Conservation (phyloP, 2,797 vertebrate genomes). For the Zonotrichia albicollis region DNA sequence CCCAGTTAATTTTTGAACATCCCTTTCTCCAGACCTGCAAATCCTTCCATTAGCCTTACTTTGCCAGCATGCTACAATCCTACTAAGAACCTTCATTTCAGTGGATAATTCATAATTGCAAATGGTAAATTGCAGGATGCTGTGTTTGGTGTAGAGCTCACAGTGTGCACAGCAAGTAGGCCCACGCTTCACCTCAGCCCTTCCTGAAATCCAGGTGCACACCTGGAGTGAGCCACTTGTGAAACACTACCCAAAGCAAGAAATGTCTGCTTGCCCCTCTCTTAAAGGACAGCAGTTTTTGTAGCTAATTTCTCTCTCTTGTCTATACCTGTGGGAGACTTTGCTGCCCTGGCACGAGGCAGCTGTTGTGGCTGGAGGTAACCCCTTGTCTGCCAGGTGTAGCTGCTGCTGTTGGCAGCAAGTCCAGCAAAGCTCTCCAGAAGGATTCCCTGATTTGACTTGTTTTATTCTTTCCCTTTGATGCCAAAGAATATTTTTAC, state of each 20-base stretch:
- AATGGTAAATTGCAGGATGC: neutral
- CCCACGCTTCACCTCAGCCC: neutral
- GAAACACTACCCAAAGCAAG: neutral
- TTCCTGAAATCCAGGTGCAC: neutral
- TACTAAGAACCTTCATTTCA: neutral
- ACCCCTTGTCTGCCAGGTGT: neutral
- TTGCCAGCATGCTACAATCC: neutral
- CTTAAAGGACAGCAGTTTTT: neutral
- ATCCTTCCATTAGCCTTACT: neutral
- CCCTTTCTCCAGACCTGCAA: neutral
- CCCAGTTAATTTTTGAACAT: neutral
- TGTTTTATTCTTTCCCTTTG: neutral
- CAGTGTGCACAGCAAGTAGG: neutral
- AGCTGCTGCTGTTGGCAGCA: neutral
- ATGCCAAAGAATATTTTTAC: neutral
- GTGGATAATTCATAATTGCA: neutral
- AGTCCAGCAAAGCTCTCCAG: neutral
- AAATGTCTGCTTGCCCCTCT: neutral
- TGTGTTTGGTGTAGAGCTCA: neutral
- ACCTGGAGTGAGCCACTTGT: neutral
- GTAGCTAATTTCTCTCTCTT: neutral
- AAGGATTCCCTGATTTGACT: neutral
- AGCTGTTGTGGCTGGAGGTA: slow-evolving; percentile 2
- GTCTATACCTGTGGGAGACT: neutral
- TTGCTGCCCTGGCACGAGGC: neutral